These are phyloP conservation scores for Struthidea cinerea DNA, from an alignment of 2,113 vertebrate species.

Conservation along the genomic window DNA sequence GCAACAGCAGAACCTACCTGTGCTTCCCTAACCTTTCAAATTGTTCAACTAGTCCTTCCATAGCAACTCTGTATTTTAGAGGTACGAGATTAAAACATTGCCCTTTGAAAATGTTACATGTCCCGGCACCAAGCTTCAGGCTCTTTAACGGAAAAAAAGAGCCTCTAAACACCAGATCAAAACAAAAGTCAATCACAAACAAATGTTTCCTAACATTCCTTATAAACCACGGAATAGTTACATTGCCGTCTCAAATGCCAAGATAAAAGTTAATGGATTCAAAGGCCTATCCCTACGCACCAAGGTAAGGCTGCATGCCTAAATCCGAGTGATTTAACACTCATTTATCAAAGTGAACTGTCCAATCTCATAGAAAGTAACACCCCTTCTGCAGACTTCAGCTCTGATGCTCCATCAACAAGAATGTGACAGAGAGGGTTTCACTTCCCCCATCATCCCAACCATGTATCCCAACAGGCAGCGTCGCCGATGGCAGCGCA, in stretches of 20 bases:
- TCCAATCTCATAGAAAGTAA: neutral
- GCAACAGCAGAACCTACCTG: neutral
- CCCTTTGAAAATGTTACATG: neutral
- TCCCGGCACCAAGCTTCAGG: neutral
- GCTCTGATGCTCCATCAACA: neutral
- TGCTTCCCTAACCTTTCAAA: neutral
- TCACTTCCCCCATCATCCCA: neutral
- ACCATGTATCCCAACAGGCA: neutral
- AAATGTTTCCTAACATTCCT: neutral
- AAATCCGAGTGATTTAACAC: neutral
- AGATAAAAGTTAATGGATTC: conserved; percentile 11
- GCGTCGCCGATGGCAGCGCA: accelerated
- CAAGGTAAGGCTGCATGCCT: neutral
- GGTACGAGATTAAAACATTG: neutral
- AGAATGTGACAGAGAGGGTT: neutral
- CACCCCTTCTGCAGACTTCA: neutral
- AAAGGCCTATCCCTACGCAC: neutral
- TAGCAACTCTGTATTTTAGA: neutral
- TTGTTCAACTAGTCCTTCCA: neutral
- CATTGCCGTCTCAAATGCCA: neutral
- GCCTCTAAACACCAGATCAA: neutral
- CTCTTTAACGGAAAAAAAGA: neutral
- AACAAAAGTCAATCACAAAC: neutral
- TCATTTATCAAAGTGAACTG: neutral
- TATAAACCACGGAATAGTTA: neutral